Evolutionary conservation across 2,113 vertebrate genomes (phyloP).

Genomic region (Hypomesus transpacificus): DNA sequence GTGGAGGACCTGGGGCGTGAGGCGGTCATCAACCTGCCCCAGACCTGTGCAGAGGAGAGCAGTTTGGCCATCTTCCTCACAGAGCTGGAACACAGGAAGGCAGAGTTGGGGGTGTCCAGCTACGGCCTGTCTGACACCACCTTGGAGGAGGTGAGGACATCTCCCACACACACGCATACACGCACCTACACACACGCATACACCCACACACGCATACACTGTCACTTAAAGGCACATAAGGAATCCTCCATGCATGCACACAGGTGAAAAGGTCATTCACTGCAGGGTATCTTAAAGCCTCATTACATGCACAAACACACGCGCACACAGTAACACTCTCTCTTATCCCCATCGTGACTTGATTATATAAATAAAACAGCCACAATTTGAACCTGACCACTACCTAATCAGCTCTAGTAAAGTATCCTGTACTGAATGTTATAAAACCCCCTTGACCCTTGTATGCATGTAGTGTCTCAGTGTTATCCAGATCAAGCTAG

Average conservation of each 20-base stretch:
- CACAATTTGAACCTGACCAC: no score
- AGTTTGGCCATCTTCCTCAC: conserved; percentile 74
- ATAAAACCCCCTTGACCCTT: background rate
- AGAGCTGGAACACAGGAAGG: conserved; percentile 72
- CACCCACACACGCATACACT: background rate
- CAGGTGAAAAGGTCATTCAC: no score
- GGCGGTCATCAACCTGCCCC: conserved; percentile 77
- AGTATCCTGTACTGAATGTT: background rate
- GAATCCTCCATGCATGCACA: no score
- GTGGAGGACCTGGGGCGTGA: conserved; percentile 78
- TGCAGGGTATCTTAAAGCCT: no score
- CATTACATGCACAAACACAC: conserved; percentile 1
- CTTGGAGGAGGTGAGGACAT: conserved; percentile 80
- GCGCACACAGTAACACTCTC: background rate
- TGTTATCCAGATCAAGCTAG: background rate
- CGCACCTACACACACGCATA: background rate
- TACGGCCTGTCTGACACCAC: conserved; percentile 85
- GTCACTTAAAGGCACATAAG: no score
- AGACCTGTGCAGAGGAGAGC: conserved; percentile 71
- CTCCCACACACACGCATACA: background rate
- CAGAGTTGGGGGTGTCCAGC: conserved; percentile 74
- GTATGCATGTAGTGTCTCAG: background rate
- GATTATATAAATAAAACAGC: no score
- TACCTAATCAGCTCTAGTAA: background rate
- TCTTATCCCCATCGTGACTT: no score